Percentiles rank a stretch among this genome's conserved stretches.
phyloP scores from a whole-genome alignment of 2,113 vertebrate genomes.

The Lasiurus cinereus region DNA sequence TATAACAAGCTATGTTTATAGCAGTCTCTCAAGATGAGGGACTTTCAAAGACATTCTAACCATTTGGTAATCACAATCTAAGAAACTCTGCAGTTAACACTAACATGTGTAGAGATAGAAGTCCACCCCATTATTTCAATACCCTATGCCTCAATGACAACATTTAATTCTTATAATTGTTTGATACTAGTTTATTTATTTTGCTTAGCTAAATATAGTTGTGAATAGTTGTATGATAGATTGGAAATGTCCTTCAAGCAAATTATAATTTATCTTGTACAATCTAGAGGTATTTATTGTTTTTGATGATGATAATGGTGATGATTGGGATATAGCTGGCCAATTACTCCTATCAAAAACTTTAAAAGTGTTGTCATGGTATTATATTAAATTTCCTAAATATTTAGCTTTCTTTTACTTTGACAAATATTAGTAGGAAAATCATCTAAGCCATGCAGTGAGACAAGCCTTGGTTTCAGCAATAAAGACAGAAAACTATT shows the following conservation, averaged over 20 bases:
- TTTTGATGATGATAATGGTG: not conserved
- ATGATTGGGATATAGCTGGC: not conserved
- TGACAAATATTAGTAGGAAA: conserved; percentile 36
- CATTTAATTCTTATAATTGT: not conserved
- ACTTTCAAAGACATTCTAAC: not conserved
- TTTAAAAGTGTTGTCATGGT: not conserved
- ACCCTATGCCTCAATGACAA: not conserved
- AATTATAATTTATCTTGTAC: not conserved
- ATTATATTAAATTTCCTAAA: not conserved
- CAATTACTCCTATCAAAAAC: not conserved
- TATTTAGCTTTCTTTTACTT: not conserved
- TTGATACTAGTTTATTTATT: not conserved
- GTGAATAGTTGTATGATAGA: not conserved
- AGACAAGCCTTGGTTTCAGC: not conserved
- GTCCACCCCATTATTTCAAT: not conserved
- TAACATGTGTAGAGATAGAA: not conserved
- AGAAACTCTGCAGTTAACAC: not conserved
- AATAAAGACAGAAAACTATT: not conserved
- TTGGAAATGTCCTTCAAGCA: not conserved
- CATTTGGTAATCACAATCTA: not conserved
- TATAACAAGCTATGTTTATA: not conserved
- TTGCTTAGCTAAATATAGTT: not conserved
- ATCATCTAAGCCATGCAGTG: not conserved
- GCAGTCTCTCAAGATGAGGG: not conserved
- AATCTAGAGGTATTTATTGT: not conserved